Conservation (phyloP, 2,888 invertebrate genomes). For the Julus scandinavius region DNA sequence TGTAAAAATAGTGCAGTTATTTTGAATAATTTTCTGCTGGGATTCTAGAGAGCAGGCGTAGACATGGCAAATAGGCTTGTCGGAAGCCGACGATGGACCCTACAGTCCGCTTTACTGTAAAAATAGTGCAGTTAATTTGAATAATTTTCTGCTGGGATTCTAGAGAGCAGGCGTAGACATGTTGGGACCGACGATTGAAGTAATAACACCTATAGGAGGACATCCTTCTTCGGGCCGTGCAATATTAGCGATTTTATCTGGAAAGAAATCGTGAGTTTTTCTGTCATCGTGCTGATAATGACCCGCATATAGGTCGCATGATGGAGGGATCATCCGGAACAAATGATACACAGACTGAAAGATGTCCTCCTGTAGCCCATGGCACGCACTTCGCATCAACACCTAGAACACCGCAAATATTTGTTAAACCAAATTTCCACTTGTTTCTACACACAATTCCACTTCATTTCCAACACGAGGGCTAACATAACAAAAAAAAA, state of each 20-base stretch:
- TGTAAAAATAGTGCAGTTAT: no score
- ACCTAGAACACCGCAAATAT: neutral
- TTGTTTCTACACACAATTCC: neutral
- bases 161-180: no score
- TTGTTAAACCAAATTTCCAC: neutral
- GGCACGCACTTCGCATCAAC: neutral
- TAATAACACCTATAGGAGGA: neutral
- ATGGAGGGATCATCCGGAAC: neutral
- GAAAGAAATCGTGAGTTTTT: neutral
- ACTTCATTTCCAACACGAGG: neutral
- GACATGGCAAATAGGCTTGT: no score
- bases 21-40: no score
- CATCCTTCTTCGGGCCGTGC: neutral
- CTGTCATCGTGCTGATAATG: conserved; percentile 5
- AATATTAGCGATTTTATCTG: neutral
- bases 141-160: no score
- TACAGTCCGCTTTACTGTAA: no score
- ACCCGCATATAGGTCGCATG: conserved; percentile 2
- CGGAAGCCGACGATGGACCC: no score
- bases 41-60: no score
- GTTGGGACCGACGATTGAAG: neutral
- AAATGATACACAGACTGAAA: neutral
- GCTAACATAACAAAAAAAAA: no score
- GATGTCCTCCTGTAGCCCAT: conserved; percentile 6
- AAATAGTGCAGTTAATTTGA: no score